Conservation (phyloP, 2,888 invertebrate genomes). For the Nysson spinosus region DNA sequence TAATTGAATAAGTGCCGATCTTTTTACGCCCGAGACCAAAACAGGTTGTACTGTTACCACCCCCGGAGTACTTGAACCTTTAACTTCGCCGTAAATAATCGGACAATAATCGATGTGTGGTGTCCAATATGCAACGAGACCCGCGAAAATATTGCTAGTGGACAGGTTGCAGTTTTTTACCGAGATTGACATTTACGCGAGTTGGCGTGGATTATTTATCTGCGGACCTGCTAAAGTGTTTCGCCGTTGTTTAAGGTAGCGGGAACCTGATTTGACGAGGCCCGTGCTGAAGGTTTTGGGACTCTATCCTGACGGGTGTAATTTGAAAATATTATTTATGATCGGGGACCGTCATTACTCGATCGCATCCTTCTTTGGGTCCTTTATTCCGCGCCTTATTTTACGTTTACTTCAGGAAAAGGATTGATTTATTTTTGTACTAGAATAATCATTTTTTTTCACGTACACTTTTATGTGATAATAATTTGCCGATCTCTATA, state of each 20-base stretch:
- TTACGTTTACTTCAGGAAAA: too few species aligned
- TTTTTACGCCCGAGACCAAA: slow-evolving; percentile 3
- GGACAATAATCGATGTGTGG: slow-evolving; percentile 28
- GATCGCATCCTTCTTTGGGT: too few species aligned
- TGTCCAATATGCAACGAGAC: neutral
- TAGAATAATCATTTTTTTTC: too few species aligned
- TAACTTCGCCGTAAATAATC: slow-evolving; percentile 43
- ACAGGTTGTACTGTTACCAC: slow-evolving; percentile 31
- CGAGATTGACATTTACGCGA: slow-evolving; percentile 52
- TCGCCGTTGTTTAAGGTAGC: slow-evolving; percentile 11
- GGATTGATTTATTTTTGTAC: too few species aligned
- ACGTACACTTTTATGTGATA: too few species aligned
- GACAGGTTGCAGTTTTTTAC: slow-evolving; percentile 33
- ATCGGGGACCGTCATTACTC: neutral
- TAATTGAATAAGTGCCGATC: too few species aligned
- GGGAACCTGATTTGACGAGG: slow-evolving; percentile 15
- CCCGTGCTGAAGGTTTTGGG: slow-evolving; percentile 10
- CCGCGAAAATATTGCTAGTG: slow-evolving; percentile 34
- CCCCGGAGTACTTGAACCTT: slow-evolving; percentile 6
- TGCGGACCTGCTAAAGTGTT: slow-evolving; percentile 13
- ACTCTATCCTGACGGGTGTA: slow-evolving; percentile 11
- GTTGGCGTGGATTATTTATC: slow-evolving; percentile 42
- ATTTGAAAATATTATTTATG: neutral
- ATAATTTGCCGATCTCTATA: too few species aligned
- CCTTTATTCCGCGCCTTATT: too few species aligned